Evolutionary conservation across 2,113 vertebrate genomes (phyloP).

Genomic region (Narcine bancroftii): DNA sequence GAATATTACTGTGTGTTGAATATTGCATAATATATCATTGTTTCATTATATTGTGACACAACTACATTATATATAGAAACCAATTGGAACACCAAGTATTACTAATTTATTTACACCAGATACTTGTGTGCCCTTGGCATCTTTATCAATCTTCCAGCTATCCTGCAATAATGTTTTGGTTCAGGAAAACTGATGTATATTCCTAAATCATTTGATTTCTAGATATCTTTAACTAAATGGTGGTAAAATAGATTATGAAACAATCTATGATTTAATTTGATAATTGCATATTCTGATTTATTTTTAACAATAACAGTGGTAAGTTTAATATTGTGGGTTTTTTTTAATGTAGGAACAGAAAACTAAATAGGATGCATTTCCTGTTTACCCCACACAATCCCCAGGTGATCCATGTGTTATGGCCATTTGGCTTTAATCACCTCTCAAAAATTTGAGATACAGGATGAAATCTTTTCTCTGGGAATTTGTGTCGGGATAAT

Average conservation of each 20-base stretch:
- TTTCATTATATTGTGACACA: constrained; percentile 35
- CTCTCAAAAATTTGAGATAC: no score
- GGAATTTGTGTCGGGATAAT: no score
- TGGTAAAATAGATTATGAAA: neutral
- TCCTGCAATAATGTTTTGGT: neutral
- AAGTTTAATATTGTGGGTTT: neutral
- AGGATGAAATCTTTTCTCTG: no score
- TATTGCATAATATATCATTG: constrained; percentile 36
- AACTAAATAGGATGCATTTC: neutral
- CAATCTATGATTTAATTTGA: neutral
- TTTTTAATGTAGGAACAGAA: neutral
- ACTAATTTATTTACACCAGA: constrained; percentile 30
- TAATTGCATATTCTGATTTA: neutral
- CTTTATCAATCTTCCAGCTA: constrained; percentile 32
- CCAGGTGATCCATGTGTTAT: no score
- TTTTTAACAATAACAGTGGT: no score
- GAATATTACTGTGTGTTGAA: constrained; percentile 28
- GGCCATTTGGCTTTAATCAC: no score
- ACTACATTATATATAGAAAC: constrained; percentile 33
- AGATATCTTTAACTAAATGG: constrained; percentile 23
- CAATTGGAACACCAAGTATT: constrained; percentile 19
- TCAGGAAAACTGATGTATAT: neutral
- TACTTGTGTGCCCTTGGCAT: constrained; percentile 21
- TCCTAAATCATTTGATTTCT: neutral
- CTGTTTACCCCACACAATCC: no score